Conservation (phyloP, 2,113 vertebrate species). For the Microcebus griseorufus region DNA sequence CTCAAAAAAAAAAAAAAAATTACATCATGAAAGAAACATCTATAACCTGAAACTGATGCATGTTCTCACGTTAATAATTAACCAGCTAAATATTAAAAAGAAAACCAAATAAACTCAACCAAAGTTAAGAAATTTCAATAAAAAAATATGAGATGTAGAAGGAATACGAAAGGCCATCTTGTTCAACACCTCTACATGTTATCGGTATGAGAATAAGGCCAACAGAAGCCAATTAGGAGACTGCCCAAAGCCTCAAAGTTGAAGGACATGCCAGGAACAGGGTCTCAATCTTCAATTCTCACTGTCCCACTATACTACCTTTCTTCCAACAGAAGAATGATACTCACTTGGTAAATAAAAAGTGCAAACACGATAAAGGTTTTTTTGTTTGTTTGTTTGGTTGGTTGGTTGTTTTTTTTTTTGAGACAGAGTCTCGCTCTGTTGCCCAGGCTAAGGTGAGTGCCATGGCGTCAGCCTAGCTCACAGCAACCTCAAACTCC, state of each 20-base stretch:
- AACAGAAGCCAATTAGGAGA: neutral
- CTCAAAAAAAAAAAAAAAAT: neutral
- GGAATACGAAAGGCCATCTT: neutral
- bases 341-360: neutral
- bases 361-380: neutral
- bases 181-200: neutral
- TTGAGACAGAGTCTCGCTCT: too few relatives aligned
- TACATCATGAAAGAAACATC: neutral
- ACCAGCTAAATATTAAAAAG: slow-evolving; percentile 39
- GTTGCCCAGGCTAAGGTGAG: too few relatives aligned
- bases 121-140: slow-evolving; percentile 2
- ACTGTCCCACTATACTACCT: neutral
- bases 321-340: neutral
- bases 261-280: neutral
- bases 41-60: neutral
- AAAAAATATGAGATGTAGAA: neutral
- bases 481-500: too few relatives aligned
- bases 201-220: neutral
- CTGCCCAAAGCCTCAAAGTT: neutral
- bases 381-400: too few relatives aligned
- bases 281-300: neutral
- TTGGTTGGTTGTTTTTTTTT: too few relatives aligned
- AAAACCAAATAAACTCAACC: slow-evolving; percentile 4
- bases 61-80: slow-evolving; percentile 23
- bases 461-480: too few relatives aligned